Conservation (phyloP, 30 jellyfish, hydroid and myxozoan genomes). For the Hydractinia symbiolongicarpus region DNA sequence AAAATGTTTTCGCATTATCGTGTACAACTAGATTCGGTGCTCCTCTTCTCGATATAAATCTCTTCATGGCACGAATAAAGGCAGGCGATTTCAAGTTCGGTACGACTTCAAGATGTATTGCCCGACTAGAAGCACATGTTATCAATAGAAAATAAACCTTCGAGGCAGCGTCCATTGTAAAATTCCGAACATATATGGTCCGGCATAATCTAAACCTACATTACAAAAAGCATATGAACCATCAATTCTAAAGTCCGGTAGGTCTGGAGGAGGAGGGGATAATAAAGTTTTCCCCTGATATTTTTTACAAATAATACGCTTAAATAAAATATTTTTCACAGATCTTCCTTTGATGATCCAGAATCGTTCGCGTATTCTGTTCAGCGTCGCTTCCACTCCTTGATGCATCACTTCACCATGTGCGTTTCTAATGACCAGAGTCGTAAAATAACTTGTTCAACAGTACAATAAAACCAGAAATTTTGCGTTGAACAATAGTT, state of each 20-base stretch:
- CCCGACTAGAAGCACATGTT: conserved; percentile 30
- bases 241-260: conserved; percentile 27
- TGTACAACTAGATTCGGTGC: conserved; percentile 3
- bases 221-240: not conserved
- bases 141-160: conserved; percentile 14
- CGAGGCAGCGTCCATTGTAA: conserved; percentile 1
- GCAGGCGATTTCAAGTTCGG: conserved; percentile 29
- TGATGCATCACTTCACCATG: conserved; percentile 31
- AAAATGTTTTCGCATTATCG: conserved; percentile 9
- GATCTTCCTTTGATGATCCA: conserved; percentile 35
- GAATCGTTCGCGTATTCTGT: conserved; percentile 11
- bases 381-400: conserved; percentile 30
- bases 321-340: conserved; percentile 11
- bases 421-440: conserved; percentile 18
- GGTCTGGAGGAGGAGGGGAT: conserved; percentile 47
- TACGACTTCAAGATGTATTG: conserved; percentile 13
- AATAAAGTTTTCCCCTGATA: conserved; percentile 10
- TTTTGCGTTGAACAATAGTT: not conserved
- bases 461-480: not conserved
- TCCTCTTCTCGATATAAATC: conserved; percentile 15
- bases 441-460: conserved; percentile 17
- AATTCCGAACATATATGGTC: conserved; percentile 9
- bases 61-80: conserved; percentile 10
- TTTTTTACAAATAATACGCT: conserved; percentile 19
- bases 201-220: conserved; percentile 25